Evolutionary conservation across 92 coral and sea anemone genomes (phyloP).

Genomic region (Palythoa grandiflora): DNA sequence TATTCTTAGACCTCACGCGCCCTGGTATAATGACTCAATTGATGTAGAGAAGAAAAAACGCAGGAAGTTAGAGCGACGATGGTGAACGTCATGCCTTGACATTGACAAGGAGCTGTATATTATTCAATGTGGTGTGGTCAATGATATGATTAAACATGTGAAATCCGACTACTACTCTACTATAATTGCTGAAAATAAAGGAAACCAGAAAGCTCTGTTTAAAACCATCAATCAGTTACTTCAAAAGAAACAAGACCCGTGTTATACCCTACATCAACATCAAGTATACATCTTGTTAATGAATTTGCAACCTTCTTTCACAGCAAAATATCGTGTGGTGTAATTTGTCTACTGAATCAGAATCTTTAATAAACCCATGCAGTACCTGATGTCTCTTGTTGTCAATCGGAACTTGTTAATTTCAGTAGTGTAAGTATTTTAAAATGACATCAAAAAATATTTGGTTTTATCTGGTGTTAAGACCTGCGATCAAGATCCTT

Average conservation of each 20-base stretch:
- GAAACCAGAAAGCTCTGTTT: slow-evolving; percentile 16
- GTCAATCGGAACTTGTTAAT: too few relatives aligned
- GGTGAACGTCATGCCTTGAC: not conserved
- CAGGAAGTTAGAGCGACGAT: not conserved
- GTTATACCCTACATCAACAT: slow-evolving; percentile 5
- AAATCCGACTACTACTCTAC: too few relatives aligned
- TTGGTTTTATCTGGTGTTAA: too few relatives aligned
- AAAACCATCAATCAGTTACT: slow-evolving; percentile 7
- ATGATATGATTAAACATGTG: too few relatives aligned
- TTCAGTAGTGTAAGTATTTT: too few relatives aligned
- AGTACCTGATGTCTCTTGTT: too few relatives aligned
- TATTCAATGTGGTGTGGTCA: too few relatives aligned
- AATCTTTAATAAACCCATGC: too few relatives aligned
- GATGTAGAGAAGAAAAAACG: not conserved
- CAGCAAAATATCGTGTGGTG: slow-evolving; percentile 17
- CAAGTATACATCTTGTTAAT: slow-evolving; percentile 13
- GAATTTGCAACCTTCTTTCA: slow-evolving; percentile 9
- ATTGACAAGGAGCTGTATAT: too few relatives aligned
- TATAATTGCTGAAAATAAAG: slow-evolving; percentile 10
- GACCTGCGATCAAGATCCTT: too few relatives aligned
- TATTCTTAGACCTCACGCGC: not conserved
- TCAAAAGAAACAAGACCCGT: not conserved
- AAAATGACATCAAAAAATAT: too few relatives aligned
- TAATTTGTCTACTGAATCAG: too few relatives aligned
- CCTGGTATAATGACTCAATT: not conserved